These are phyloP conservation scores for Volucella bombylans DNA, from an alignment of 2,888 invertebrate species.

Conservation along the genomic window DNA sequence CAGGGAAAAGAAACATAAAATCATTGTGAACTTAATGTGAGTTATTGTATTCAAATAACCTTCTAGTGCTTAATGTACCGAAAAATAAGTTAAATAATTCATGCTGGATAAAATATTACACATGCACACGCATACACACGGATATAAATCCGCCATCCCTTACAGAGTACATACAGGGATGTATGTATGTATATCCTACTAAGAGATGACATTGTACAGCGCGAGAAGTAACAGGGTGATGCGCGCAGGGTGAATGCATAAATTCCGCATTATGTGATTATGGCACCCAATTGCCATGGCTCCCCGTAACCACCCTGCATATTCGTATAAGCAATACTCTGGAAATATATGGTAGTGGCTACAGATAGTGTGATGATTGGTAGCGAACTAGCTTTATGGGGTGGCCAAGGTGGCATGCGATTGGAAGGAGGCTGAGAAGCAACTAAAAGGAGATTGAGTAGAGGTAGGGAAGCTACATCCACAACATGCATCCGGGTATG, in stretches of 20 bases:
- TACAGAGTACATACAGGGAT: constrained; percentile 19
- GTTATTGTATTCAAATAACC: constrained; percentile 74
- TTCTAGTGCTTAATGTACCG: constrained; percentile 74
- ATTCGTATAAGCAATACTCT: constrained; percentile 47
- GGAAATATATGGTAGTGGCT: constrained; percentile 60
- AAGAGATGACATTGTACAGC: constrained; percentile 6
- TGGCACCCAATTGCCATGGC: constrained; percentile 72
- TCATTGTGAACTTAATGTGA: constrained; percentile 71
- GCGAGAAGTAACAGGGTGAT: constrained; percentile 52
- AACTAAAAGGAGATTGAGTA: not conserved
- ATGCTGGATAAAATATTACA: constrained; percentile 72
- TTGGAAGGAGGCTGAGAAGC: not conserved
- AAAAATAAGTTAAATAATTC: constrained; percentile 74
- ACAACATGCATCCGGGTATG: constrained; percentile 49
- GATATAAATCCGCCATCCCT: constrained; percentile 31
- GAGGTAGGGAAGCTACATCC: not conserved
- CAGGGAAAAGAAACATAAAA: constrained; percentile 45
- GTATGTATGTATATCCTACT: not conserved
- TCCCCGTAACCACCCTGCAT: constrained; percentile 3
- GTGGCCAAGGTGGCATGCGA: constrained; percentile 10
- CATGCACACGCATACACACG: constrained; percentile 36
- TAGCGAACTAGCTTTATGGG: constrained; percentile 56
- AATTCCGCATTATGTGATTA: constrained; percentile 74
- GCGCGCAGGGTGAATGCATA: constrained; percentile 70
- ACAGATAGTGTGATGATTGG: constrained; percentile 72